A percentile compares a stretch with the other conserved stretches of the same genome.
These are phyloP conservation scores for Strigamia transsilvanica DNA, from an alignment of 2,888 invertebrate species.

Conservation along the genomic window DNA sequence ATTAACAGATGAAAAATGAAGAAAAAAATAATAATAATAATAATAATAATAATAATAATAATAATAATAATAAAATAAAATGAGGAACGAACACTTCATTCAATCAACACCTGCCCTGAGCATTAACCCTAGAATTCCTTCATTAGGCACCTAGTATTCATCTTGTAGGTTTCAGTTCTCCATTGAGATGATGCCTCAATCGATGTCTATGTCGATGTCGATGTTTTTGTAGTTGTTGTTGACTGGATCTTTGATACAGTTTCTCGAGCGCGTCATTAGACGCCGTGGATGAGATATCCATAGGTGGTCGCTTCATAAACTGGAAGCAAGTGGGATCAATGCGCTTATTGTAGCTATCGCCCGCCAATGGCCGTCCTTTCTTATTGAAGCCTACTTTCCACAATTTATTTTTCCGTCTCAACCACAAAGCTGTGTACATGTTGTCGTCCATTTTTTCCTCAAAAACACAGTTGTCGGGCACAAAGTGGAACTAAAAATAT, in stretches of 20 bases:
- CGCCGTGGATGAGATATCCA: conserved; percentile 10
- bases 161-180: background rate
- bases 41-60: too few relatives aligned
- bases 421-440: conserved; percentile 48
- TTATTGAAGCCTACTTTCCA: conserved; percentile 58
- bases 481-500: conserved; percentile 47
- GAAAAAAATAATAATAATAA: background rate
- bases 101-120: conserved; percentile 43
- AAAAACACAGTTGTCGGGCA: conserved; percentile 48
- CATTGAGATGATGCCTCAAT: conserved; percentile 36
- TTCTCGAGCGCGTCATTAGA: conserved; percentile 14
- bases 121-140: conserved; percentile 39
- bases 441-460: conserved; percentile 44
- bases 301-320: conserved; percentile 44
- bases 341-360: conserved; percentile 52
- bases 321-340: conserved; percentile 41
- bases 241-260: conserved; percentile 17
- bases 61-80: too few relatives aligned
- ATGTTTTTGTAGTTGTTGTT: conserved; percentile 24
- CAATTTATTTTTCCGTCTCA: conserved; percentile 15
- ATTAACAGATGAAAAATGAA: conserved; percentile 41
- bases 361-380: conserved; percentile 56
- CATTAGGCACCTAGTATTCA: conserved; percentile 38
- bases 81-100: conserved; percentile 39
- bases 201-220: conserved; percentile 20